Percentiles rank a stretch among this genome's conserved stretches.
Conservation (phyloP, 1,140 invertebrate genomes). For the Microvelia longipes region DNA sequence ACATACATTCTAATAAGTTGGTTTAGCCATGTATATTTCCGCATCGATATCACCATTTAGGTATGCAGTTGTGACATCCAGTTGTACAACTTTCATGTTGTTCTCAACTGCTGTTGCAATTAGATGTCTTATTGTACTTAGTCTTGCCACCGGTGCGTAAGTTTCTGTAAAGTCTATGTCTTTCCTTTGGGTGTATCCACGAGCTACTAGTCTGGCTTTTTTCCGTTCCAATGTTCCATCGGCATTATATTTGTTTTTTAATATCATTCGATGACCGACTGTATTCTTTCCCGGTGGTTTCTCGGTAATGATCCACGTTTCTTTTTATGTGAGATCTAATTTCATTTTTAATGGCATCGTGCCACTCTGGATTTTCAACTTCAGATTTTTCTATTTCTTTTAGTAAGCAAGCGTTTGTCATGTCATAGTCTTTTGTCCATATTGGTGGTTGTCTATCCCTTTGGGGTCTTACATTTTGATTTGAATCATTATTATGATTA, state of each 20-base stretch:
- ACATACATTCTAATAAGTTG: background rate
- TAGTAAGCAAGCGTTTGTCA: background rate
- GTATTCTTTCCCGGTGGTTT: background rate
- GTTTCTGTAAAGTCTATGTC: background rate
- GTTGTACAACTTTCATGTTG: slow-evolving; percentile 25
- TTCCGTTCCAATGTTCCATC: background rate
- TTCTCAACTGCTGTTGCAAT: slow-evolving; percentile 26
- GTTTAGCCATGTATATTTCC: slow-evolving; percentile 1
- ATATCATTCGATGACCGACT: background rate
- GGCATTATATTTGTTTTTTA: no score
- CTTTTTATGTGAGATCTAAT: background rate
- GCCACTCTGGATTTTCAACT: background rate
- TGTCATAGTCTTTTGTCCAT: slow-evolving; percentile 8
- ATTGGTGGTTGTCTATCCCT: background rate
- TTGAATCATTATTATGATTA: background rate
- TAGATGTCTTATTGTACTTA: slow-evolving; percentile 26
- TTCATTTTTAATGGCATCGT: background rate
- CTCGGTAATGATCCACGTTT: background rate
- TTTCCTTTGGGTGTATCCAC: background rate
- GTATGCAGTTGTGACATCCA: slow-evolving; percentile 32
- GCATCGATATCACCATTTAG: slow-evolving; percentile 31
- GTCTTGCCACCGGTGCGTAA: background rate
- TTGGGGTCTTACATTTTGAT: background rate
- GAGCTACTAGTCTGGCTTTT: background rate
- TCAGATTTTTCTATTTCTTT: background rate